Evolutionary conservation across 2,113 vertebrate species (phyloP).

Genomic region (Malurus melanocephalus): DNA sequence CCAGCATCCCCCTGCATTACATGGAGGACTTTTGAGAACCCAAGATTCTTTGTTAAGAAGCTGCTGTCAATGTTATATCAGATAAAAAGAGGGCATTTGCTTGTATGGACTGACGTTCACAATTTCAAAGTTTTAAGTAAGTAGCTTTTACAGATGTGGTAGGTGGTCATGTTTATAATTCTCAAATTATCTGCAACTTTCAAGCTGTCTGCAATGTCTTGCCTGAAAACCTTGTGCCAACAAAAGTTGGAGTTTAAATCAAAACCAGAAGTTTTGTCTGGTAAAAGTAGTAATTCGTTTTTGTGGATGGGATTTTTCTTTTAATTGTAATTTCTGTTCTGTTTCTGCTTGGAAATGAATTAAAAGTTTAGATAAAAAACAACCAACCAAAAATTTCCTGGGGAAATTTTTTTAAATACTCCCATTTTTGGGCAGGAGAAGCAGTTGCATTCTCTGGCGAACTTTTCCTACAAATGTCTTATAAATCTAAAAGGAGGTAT

Average conservation of each 20-base stretch:
- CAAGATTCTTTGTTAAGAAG: not conserved
- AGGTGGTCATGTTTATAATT: slow-evolving; percentile 2
- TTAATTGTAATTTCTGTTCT: not conserved
- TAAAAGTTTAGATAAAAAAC: not conserved
- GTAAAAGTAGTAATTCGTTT: not conserved
- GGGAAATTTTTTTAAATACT: rapidly evolving
- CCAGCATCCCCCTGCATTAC: not conserved
- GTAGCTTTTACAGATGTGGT: not conserved
- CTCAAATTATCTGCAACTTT: slow-evolving; percentile 20
- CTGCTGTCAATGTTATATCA: not conserved
- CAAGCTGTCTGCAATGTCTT: slow-evolving; percentile 15
- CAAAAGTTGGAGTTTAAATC: not conserved
- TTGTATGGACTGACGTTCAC: not conserved
- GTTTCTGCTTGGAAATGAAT: not conserved
- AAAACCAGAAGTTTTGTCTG: not conserved
- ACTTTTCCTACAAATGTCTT: not conserved
- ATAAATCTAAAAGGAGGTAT: not conserved
- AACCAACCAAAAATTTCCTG: not conserved
- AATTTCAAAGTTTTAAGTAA: not conserved
- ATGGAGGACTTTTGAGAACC: not conserved
- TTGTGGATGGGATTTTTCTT: not conserved
- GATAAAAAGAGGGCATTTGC: not conserved
- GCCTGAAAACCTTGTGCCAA: not conserved
- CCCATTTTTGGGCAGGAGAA: not conserved
- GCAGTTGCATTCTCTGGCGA: not conserved